Evolutionary conservation across 2,113 vertebrate species (phyloP).

Genomic region (Aplodontia rufa): DNA sequence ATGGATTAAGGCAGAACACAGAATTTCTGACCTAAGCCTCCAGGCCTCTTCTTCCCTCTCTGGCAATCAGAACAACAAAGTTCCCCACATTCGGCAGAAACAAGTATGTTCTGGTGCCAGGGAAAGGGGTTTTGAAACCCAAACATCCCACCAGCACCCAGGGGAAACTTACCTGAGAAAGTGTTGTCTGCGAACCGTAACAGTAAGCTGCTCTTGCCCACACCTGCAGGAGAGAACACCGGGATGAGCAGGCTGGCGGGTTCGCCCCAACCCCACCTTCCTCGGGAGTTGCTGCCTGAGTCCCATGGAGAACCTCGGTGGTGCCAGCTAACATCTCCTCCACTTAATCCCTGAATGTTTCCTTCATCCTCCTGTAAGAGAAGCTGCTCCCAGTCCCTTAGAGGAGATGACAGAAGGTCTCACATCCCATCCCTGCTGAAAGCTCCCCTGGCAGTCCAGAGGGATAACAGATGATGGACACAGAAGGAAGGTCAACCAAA

Average conservation of each 20-base stretch:
- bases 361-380: neutral
- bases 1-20: neutral
- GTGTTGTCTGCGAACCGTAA: slow-evolving; percentile 99
- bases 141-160: neutral
- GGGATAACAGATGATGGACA: neutral
- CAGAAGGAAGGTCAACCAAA: neutral
- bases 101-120: neutral
- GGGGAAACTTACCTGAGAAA: slow-evolving; percentile 93
- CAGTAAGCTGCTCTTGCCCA: slow-evolving; percentile 98
- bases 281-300: neutral
- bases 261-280: neutral
- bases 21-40: neutral
- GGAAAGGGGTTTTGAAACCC: neutral
- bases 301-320: no score
- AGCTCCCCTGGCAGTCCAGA: neutral
- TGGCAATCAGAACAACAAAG: neutral
- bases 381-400: neutral
- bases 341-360: neutral
- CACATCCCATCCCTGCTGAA: neutral
- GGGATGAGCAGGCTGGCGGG: neutral
- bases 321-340: neutral
- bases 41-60: neutral
- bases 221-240: slow-evolving; percentile 86
- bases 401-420: neutral
- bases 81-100: neutral